Percentiles rank a stretch among this genome's conserved stretches.
Evolutionary conservation across 2,113 vertebrate genomes (phyloP).

Genomic region (Laticauda laticaudata): DNA sequence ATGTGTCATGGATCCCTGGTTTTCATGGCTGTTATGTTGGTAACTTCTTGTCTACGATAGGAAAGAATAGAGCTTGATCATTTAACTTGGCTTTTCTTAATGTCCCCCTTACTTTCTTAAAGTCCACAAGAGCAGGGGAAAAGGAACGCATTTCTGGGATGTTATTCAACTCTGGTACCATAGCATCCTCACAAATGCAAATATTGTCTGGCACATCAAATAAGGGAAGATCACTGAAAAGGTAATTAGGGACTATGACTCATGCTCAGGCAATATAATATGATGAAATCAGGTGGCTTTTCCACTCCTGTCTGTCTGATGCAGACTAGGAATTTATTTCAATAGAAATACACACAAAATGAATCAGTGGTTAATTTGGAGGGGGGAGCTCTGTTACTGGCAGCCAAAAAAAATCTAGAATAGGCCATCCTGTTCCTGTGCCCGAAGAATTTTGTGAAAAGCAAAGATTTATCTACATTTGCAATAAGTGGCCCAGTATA

Average conservation of each 20-base stretch:
- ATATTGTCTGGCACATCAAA: not conserved
- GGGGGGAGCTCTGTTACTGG: not conserved
- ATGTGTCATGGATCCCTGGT: not conserved
- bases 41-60: not conserved
- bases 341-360: not conserved
- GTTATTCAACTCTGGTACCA: not conserved
- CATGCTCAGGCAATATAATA: not conserved
- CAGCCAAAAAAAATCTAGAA: not conserved
- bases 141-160: not conserved
- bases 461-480: not conserved
- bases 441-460: not conserved
- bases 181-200: not conserved
- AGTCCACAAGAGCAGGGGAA: not conserved
- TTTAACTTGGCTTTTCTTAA: not conserved
- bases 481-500: not conserved
- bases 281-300: not conserved
- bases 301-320: not conserved
- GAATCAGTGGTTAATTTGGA: not conserved
- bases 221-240: not conserved
- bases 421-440: not conserved
- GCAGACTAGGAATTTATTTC: not conserved
- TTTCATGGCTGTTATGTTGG: not conserved
- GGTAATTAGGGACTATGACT: not conserved
- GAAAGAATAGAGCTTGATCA: not conserved
- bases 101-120: not conserved